Evolutionary conservation across 35 echinoderm and acorn worm genomes (phyloP).

Genomic region (Heliocidaris tuberculata): DNA sequence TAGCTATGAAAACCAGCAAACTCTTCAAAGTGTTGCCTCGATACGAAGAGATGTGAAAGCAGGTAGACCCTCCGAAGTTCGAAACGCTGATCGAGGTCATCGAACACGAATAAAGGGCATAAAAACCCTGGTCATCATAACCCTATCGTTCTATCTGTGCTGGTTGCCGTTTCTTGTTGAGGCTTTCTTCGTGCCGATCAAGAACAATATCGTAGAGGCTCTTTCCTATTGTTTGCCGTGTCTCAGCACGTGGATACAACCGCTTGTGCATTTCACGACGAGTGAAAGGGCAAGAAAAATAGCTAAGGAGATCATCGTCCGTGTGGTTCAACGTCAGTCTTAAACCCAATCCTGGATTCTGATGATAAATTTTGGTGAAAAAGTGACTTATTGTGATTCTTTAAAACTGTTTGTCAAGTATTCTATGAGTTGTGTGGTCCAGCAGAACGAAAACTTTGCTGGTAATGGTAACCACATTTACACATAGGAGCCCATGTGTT

Average conservation of each 20-base stretch:
- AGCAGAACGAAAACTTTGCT: too few species aligned
- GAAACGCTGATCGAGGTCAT: neutral
- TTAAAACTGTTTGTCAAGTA: too few species aligned
- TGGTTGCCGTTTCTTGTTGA: constrained; percentile 15
- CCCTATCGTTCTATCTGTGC: constrained; percentile 19
- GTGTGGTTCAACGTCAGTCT: neutral
- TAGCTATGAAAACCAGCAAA: neutral
- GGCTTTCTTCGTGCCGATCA: neutral
- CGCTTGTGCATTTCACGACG: constrained; percentile 4
- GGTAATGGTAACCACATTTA: too few species aligned
- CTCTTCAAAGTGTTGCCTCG: neutral
- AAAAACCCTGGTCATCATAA: constrained; percentile 5
- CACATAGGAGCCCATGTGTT: too few species aligned
- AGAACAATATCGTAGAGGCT: neutral
- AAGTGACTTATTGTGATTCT: too few species aligned
- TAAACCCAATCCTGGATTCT: too few species aligned
- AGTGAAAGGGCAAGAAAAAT: constrained; percentile 6
- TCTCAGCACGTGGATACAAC: constrained; percentile 30
- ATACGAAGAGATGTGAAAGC: neutral
- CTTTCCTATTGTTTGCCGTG: neutral
- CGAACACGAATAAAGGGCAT: constrained; percentile 17
- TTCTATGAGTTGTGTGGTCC: too few species aligned
- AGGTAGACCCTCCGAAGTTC: neutral
- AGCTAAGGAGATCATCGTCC: neutral
- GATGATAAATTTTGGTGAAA: too few species aligned